Conservation (phyloP, 2,113 vertebrate genomes). For the Chaetops frenatus region DNA sequence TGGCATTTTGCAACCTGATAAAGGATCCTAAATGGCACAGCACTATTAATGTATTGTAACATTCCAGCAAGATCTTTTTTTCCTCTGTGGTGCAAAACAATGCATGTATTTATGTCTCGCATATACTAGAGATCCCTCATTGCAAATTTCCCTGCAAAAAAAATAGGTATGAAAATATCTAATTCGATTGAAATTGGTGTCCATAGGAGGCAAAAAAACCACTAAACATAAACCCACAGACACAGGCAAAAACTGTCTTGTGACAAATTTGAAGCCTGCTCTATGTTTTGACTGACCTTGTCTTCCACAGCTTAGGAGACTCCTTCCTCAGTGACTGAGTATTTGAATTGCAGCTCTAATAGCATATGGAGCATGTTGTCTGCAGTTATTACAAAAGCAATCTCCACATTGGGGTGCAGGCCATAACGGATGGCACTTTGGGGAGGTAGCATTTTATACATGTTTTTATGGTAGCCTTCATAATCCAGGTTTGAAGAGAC, state of each 20-base stretch:
- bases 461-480: slow-evolving; percentile 74
- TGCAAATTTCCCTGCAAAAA: slow-evolving; percentile 14
- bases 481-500: slow-evolving; percentile 44
- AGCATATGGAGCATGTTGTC: slow-evolving; percentile 77
- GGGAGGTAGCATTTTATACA: slow-evolving; percentile 73
- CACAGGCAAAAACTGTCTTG: neutral
- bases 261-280: slow-evolving; percentile 18
- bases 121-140: neutral
- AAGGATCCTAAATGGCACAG: neutral
- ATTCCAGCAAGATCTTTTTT: neutral
- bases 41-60: neutral
- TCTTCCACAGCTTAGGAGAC: slow-evolving; percentile 75
- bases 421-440: slow-evolving; percentile 71
- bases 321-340: slow-evolving; percentile 69
- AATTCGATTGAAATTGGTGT: neutral
- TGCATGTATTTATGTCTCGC: neutral
- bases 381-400: slow-evolving; percentile 75
- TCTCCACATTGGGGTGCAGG: slow-evolving; percentile 74
- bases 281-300: slow-evolving; percentile 68
- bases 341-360: slow-evolving; percentile 78
- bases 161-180: neutral
- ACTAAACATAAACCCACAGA: neutral
- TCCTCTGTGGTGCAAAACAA: neutral
- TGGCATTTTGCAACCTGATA: neutral
- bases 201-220: neutral